Evolutionary conservation across 2,888 invertebrate species (phyloP), one percentile per base, ranked within the genome.

Genomic region (Actias luna): DNA sequence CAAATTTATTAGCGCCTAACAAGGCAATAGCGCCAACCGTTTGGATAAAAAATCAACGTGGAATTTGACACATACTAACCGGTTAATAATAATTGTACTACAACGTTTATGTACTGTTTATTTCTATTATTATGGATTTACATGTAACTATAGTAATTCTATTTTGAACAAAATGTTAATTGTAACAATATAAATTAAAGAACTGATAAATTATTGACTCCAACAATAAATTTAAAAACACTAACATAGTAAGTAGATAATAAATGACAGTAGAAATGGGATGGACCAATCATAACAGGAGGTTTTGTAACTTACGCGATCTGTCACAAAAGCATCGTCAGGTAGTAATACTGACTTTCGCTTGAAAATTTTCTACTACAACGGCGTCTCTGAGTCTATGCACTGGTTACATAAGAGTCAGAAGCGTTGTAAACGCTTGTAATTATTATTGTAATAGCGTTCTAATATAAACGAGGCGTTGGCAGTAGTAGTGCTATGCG

Each of bases 391-490:
- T 39, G 72, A 67, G 71, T 66, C 65, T 62, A 52, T 67, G 66
- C 66, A 64, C 60, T 63, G 64, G 73, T 85, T 85, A 71, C 77
- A 84, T 74, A 85, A 85, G 72, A 72, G 69, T 74, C 72, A 78
- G 78, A 79, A 83, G 76, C 78, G 77, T 79, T 71, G 80, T 82
- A 85, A 84, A 85, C 78, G 80, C 77, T 84, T 82, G 83, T 83
- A 84, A 87, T 87, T 85, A 85, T 87, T 83, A 87, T 86, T 87
- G 81, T 84, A 85, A 87, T 84, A 82, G 82, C 82, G 82, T 83
- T 85, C 79, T 82, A 80, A 86, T 87, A 80, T 83, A 80, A 83
- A 83, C 77, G 77, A 80, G 77, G 78, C 71, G 76, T 76, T 71
- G 76, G 77, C 75, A 76, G 76, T 69, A 71, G 69, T 62, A 64